Evolutionary conservation across 2,888 invertebrate species (phyloP), one percentile per base, ranked within the genome.

Genomic region (Cheilosia vernalis): DNA sequence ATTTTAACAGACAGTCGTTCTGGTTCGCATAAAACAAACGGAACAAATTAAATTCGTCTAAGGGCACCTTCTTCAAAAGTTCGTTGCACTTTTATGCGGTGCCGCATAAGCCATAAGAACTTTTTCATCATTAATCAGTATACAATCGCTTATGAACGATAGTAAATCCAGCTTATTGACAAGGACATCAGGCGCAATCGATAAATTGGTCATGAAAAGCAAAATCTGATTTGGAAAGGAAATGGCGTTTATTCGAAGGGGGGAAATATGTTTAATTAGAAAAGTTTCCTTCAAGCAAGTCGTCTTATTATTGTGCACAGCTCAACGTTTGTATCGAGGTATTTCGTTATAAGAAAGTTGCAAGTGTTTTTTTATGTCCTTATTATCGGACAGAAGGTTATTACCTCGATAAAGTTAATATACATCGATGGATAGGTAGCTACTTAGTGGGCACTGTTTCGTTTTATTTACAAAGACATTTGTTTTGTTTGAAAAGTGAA

Each of bases 361-460:
- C 49, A 72, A 72, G 72, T 61, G 72, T 72, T 51, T 42, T 61
- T 61, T 61, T 72, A 53, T 61, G 53, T 30, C 15, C 51, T 61
- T 40, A 60, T 53, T 61, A 61, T 61, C 42, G 61, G 61, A 64
- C 63, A 69, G 49, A 63, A 76, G 76, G 63, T 76, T 81, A 81
- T 74, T 81, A 67, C 67, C 76, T 49, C 61, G 76, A 63, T 76
- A 78, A 64, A 58, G 72, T 63, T 70, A 78, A 78, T 70, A 67
- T 37, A 49, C 47, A 64, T 17, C 42, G 44, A 47, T 17, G n/a
- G 0, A 44, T 17, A n/a, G n/a, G n/a, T n/a, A 17, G 0, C 7
- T 6, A n/a, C 17, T 9, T 47, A 44, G 44, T 37, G 13, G 33
- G 10, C 13, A 37, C 17, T 47, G 9, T 17, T n/a, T 17, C n/a